These are phyloP conservation scores for Ypsolopha scabrella DNA, from an alignment of 2,888 invertebrate species.

Conservation along the genomic window DNA sequence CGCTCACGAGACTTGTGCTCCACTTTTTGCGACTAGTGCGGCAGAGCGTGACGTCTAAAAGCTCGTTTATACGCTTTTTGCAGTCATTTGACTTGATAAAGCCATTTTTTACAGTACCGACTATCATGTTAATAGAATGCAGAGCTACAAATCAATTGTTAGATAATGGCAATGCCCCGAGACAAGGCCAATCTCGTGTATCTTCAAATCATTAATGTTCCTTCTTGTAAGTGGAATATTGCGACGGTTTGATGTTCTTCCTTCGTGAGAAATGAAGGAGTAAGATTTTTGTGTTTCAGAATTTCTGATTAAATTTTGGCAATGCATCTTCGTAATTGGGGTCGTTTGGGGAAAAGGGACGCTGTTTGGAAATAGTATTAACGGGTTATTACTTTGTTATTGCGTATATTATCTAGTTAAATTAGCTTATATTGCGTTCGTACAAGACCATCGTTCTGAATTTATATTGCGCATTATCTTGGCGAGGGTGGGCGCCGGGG, in stretches of 20 bases:
- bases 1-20: conserved; percentile 28
- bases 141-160: conserved; percentile 39
- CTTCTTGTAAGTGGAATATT: background rate
- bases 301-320: too few species aligned
- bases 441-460: conserved; percentile 40
- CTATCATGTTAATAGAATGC: conserved; percentile 36
- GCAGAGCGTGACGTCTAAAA: conserved; percentile 58
- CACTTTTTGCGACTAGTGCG: conserved; percentile 38
- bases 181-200: conserved; percentile 31
- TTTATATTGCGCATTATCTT: conserved; percentile 50
- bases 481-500: conserved; percentile 13
- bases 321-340: too few species aligned
- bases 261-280: too few species aligned
- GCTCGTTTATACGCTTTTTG: conserved; percentile 62
- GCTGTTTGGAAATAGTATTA: too few species aligned
- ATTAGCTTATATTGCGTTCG: conserved; percentile 14
- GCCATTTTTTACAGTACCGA: conserved; percentile 28
- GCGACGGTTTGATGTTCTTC: background rate
- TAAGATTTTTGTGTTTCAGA: too few species aligned
- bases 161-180: conserved; percentile 37
- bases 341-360: too few species aligned
- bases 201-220: conserved; percentile 5
- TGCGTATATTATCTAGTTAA: background rate
- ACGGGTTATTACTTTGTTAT: background rate
- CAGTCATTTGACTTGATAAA: conserved; percentile 38